A percentile compares a stretch with the other conserved stretches of the same genome.
Conservation (phyloP, 1,140 invertebrate species). For the Nephila pilipes region DNA sequence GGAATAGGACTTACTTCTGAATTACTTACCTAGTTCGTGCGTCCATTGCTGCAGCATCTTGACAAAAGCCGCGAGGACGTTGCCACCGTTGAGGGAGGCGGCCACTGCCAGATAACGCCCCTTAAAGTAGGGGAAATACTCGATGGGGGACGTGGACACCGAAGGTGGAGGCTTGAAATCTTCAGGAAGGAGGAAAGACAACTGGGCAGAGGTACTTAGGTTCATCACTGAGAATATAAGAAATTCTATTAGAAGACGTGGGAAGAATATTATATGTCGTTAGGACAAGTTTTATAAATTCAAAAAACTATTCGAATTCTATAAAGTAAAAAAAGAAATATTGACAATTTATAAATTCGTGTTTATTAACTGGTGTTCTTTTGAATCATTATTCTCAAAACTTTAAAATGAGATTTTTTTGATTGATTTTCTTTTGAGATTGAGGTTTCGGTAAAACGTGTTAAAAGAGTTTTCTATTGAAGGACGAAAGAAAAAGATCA, state of each 20-base stretch:
- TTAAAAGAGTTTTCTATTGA: no score
- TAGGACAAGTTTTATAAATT: no score
- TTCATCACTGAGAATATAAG: slow-evolving; percentile 86
- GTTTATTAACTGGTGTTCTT: no score
- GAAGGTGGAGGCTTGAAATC: slow-evolving; percentile 76
- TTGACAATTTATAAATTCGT: no score
- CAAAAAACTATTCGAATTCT: no score
- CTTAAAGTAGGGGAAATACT: slow-evolving; percentile 91
- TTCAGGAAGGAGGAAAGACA: slow-evolving; percentile 86
- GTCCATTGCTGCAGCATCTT: slow-evolving; percentile 91
- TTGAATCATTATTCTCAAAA: no score
- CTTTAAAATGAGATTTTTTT: no score
- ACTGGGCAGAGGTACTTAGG: slow-evolving; percentile 93
- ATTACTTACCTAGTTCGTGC: slow-evolving; percentile 85
- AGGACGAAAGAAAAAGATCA: no score
- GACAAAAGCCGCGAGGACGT: slow-evolving; percentile 91
- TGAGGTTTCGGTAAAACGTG: no score
- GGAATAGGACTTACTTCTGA: background rate
- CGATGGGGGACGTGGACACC: slow-evolving; percentile 81
- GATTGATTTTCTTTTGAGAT: no score
- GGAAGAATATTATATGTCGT: background rate
- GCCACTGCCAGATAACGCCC: slow-evolving; percentile 89
- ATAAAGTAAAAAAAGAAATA: no score
- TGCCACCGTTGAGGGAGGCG: slow-evolving; percentile 93
- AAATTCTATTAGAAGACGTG: background rate